Base-by-base conservation (phyloP, 2,888 invertebrate species). In the Margaritifera margaritifera region DNA sequence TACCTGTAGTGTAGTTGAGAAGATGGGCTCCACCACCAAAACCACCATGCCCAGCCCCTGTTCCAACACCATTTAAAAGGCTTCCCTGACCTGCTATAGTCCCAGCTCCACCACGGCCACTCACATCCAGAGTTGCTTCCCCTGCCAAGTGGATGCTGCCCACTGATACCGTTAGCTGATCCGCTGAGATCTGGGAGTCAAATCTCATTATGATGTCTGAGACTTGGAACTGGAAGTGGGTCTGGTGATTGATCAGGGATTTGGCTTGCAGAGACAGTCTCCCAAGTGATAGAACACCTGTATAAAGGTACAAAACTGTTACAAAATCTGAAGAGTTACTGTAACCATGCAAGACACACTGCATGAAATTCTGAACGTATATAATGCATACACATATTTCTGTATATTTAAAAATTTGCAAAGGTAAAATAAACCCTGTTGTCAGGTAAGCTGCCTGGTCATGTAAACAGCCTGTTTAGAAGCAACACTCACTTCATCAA, bases 1-100 rank as follows among this genome's bases (percentile, higher is more conserved):
- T 59, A 65, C 65, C 64, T 60, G 51, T 64, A 5, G 68, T 67
- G 51, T 66, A 72, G 58, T 72, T 71, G 22, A 63, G 42, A 25
- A 54, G n/a, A 62, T 75, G 72, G 62, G 78, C 65, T 8, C 80
- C 81, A 24, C 84, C 84, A 11, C 84, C 84, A 73, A 70, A 83
- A 11, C 83, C 84, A n/a, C 84, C 84, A 75, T 83, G 80, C 11
- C 82, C 78, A 18, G 69, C 84, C 51, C 84, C 84, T 8, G 71
- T 61, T 8, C 79, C 83, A 60, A 66, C 53, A 4, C 66, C 19
- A 73, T 55, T 64, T 50, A 73, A 67, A 11, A 68, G 58, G 20
- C 54, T 64, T 24, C 76, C 79, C 25, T 68, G 64, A n/a, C 74
- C 76, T 20, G 18, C 58, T 8, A 51, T 19, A 4, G 18, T 56